Base-by-base conservation (phyloP, 30 jellyfish, hydroid and myxozoan genomes). In the Aurelia aurita region DNA sequence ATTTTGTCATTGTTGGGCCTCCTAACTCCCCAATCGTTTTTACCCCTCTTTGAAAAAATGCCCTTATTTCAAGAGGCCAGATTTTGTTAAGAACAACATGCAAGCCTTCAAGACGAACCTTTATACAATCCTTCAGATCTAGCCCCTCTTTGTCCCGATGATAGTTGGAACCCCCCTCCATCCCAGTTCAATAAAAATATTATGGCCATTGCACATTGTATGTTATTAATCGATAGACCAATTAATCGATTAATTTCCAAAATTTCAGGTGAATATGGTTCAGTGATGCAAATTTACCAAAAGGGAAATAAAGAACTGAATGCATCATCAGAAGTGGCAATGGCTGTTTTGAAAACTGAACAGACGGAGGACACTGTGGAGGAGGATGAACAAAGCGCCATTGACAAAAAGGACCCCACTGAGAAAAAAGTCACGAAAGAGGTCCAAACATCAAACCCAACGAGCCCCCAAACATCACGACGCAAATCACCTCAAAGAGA, bases 211-310 rank as follows among this genome's bases (percentile, higher is more conserved):
- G 11, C 47, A 6, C n/a, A n/a, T n/a, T n/a, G n/a, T n/a, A n/a
- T n/a, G n/a, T n/a, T n/a, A 35, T 35, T 35, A 35, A 35, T 5
- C 11, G 13, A 35, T 35, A 6, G 7, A 35, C 7, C 11, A 35
- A 35, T 35, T 1, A 0, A 35, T 5, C 47, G 7, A 11, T 25
- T 23, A 0, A 22, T 53, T 25, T 53, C 58, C 31, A 15, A 23
- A 12, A 26, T 90, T 65, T 43, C 65, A 95, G 99, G 99, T 21
- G 98, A 89, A 60, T 96, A 95, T 44, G 99, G 97, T 46, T 78
- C 93, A 18, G 97, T 77, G n/a, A 95, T 88, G 45, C 90, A 90
- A 35, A 95, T 95, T 11, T 95, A 95, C 89, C 74, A 76, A 43
- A 86, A 86, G 29, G 99, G 97, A 6, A 93, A 95, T 35, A 90